Evolutionary conservation across 2,113 vertebrate genomes (phyloP).

Genomic region (Mastomys coucha): DNA sequence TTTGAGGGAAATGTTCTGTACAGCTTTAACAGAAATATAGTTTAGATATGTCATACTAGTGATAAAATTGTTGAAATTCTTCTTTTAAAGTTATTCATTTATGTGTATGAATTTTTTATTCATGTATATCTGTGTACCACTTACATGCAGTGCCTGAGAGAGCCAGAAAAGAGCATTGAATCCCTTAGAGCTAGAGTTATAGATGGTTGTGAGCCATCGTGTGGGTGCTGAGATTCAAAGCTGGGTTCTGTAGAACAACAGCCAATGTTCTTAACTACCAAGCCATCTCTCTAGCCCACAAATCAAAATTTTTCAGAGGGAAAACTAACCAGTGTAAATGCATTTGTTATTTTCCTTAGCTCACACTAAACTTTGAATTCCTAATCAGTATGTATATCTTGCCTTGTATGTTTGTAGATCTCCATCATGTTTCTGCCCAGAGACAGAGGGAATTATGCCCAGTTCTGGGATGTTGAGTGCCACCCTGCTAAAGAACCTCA

Average conservation of each 20-base stretch:
- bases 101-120: not conserved
- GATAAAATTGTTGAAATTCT: conserved; percentile 23
- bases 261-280: not conserved
- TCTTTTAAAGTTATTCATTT: not conserved
- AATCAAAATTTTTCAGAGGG: not conserved
- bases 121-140: not conserved
- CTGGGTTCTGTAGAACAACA: not conserved
- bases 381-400: not conserved
- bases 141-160: not conserved
- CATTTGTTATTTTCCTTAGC: not conserved
- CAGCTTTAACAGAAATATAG: conserved; percentile 1
- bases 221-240: not conserved
- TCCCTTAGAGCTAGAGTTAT: not conserved
- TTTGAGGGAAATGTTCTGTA: conserved; percentile 24
- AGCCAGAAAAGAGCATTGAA: not conserved
- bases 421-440: conserved; percentile 93
- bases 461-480: conserved; percentile 97
- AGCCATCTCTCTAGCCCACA: not conserved
- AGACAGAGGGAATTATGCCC: conserved; percentile 93
- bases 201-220: not conserved
- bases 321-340: not conserved
- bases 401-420: conserved; percentile 86
- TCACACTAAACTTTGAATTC: not conserved
- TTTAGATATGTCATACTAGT: conserved; percentile 10
- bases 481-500: conserved; percentile 91